A percentile compares a stretch with the other conserved stretches of the same genome.
phyloP scores from a whole-genome alignment of 2,797 vertebrate species.

The Catharus ustulatus region DNA sequence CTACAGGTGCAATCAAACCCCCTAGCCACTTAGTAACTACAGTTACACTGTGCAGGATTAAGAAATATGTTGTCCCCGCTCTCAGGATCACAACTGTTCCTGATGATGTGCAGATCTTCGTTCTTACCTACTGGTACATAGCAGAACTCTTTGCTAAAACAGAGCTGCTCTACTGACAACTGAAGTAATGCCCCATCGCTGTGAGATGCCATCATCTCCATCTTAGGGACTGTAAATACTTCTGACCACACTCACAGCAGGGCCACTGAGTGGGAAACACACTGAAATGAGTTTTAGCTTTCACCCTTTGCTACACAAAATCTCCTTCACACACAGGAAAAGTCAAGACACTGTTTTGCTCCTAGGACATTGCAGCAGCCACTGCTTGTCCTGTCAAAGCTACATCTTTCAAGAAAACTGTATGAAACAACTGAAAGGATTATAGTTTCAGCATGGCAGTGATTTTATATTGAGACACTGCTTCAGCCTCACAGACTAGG shows the following conservation, averaged over 20 bases:
- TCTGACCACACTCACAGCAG: background rate
- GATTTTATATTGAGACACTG: background rate
- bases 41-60: background rate
- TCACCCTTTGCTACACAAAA: background rate
- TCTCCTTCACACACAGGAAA: background rate
- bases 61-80: rapidly evolving
- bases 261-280: background rate
- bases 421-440: background rate
- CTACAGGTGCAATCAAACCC: background rate
- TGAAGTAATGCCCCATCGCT: rapidly evolving
- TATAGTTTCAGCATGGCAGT: background rate
- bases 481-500: background rate
- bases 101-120: background rate
- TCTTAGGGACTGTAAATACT: background rate
- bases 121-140: background rate
- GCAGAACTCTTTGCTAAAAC: background rate
- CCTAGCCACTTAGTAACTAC: background rate
- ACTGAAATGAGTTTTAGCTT: background rate
- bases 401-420: background rate
- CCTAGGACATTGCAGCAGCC: background rate
- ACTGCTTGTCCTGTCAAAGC: background rate
- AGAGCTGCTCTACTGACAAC: background rate
- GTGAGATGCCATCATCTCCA: background rate
- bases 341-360: background rate
- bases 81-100: background rate